These are phyloP conservation scores for Oxystoma pomonae DNA, from an alignment of 2,888 invertebrate genomes.

Conservation along the genomic window DNA sequence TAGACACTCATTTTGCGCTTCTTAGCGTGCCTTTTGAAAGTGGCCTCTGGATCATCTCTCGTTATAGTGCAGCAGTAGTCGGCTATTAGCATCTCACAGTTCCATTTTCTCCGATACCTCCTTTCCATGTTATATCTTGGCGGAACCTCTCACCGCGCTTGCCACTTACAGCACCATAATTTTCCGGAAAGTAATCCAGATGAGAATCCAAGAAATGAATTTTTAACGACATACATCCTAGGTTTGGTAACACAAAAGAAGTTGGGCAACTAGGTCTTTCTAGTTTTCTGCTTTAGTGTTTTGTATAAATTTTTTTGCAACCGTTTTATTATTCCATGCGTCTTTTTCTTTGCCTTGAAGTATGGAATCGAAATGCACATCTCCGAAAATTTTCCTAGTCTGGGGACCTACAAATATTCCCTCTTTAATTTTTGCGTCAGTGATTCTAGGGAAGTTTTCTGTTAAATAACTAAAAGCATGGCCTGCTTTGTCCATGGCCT, in stretches of 20 bases:
- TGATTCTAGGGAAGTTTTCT: no score
- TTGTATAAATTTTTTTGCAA: no score
- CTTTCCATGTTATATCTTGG: background rate
- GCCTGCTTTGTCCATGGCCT: no score
- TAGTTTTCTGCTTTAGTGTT: no score
- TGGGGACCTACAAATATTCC: background rate
- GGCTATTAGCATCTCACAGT: background rate
- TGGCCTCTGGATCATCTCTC: no score
- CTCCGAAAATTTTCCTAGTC: background rate
- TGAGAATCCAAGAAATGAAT: background rate
- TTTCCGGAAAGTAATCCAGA: background rate
- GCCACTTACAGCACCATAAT: background rate
- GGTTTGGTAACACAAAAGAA: no score
- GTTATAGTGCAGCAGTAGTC: background rate
- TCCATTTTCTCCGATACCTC: background rate
- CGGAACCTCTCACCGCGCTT: background rate
- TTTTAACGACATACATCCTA: background rate
- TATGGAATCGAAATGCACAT: background rate
- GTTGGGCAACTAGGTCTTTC: no score
- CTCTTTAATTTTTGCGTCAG: no score
- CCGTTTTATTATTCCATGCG: background rate
- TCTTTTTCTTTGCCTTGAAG: background rate
- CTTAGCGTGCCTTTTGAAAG: no score
- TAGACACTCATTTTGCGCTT: no score
- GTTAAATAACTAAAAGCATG: no score